These are phyloP conservation scores for Diaphora mendica DNA, from an alignment of 2,888 invertebrate genomes.

Conservation along the genomic window DNA sequence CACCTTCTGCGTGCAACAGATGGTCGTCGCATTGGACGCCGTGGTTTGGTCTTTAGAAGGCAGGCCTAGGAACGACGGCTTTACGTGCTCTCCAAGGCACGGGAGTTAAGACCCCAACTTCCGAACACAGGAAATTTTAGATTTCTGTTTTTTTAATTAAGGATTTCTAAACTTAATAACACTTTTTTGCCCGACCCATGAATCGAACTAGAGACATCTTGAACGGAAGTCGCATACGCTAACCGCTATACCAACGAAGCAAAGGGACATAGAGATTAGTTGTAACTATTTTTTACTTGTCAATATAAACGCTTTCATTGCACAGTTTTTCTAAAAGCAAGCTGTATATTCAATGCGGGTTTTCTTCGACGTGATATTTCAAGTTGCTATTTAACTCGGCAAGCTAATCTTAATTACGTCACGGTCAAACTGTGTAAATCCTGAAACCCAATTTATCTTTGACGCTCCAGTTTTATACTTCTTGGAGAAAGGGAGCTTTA, in stretches of 20 bases:
- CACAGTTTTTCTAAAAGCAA: constrained; percentile 33
- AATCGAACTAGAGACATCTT: too few relatives aligned
- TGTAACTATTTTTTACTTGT: constrained; percentile 24
- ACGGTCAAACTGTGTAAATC: constrained; percentile 67
- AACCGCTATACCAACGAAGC: background rate
- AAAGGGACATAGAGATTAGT: background rate
- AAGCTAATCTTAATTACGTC: constrained; percentile 66
- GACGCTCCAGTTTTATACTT: constrained; percentile 60
- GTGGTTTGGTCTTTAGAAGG: too few relatives aligned
- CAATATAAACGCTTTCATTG: constrained; percentile 38
- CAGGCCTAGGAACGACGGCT: too few relatives aligned
- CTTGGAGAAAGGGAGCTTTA: constrained; percentile 51
- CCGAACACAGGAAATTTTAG: too few relatives aligned
- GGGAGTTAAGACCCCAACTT: too few relatives aligned
- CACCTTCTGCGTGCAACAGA: too few relatives aligned
- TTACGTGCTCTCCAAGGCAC: too few relatives aligned
- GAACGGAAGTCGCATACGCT: too few relatives aligned
- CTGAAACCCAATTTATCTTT: constrained; percentile 71
- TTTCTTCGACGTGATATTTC: constrained; percentile 46
- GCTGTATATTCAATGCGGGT: constrained; percentile 47
- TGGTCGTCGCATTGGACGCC: too few relatives aligned
- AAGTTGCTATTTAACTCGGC: constrained; percentile 50
- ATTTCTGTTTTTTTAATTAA: too few relatives aligned
- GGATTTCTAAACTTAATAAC: too few relatives aligned
- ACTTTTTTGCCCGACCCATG: too few relatives aligned